phyloP scores from a whole-genome alignment of 2,888 invertebrate species.

The Drosophila macrospina region DNA sequence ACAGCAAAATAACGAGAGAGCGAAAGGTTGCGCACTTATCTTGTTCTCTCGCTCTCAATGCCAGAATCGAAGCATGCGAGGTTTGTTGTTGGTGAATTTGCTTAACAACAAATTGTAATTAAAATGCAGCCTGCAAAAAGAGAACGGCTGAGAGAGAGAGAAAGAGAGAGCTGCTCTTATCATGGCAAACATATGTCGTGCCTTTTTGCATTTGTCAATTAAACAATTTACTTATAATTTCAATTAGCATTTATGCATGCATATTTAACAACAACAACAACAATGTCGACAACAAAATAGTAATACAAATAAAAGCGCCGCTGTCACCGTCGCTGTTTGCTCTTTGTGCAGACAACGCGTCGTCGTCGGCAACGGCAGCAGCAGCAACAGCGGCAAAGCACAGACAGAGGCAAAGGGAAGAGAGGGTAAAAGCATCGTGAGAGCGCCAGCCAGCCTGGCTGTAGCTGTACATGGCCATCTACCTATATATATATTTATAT shows the following conservation, averaged over 20 bases:
- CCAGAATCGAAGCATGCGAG: slow-evolving; percentile 17
- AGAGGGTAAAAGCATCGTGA: slow-evolving; percentile 28
- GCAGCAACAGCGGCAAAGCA: not conserved
- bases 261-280: slow-evolving; percentile 18
- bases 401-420: slow-evolving; percentile 3
- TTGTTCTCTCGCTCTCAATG: slow-evolving; percentile 35
- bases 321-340: slow-evolving; percentile 19
- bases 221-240: slow-evolving; percentile 46
- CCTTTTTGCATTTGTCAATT: slow-evolving; percentile 32
- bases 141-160: not conserved
- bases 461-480: slow-evolving; percentile 49
- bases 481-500: slow-evolving; percentile 22
- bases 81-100: slow-evolving; percentile 37
- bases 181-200: slow-evolving; percentile 19
- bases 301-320: slow-evolving; percentile 28
- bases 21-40: slow-evolving; percentile 35
- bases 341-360: slow-evolving; percentile 48
- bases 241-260: slow-evolving; percentile 35
- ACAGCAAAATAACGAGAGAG: slow-evolving; percentile 21
- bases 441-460: slow-evolving; percentile 48
- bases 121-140: slow-evolving; percentile 46
- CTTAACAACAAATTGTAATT: slow-evolving; percentile 54
- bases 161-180: slow-evolving; percentile 2
- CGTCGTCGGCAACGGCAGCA: slow-evolving; percentile 17
- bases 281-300: slow-evolving; percentile 10